Base-by-base conservation (phyloP, 2,113 vertebrate genomes). In the Petrocephalus microphthalmus region DNA sequence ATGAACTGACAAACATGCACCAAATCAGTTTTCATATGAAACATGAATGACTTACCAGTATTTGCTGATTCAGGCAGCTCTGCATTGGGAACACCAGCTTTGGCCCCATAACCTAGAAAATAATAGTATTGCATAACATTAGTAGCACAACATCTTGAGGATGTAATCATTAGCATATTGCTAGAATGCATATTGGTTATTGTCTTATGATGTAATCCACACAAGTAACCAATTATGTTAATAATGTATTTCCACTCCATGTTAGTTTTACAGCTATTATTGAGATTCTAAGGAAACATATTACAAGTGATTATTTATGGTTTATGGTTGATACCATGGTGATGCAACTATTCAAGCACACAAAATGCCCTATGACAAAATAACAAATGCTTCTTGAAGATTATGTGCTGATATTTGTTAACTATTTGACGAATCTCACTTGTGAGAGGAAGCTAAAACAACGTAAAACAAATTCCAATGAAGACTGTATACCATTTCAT, bases 51-150 rank as follows among this genome's bases (percentile, higher is more conserved):
- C 89, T 92, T 92, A 94, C 92, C 92, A 84, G 90, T 3, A 88
- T 92, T 92, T 47, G 85, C 74, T 64, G 56, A 85, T 91, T 93
- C 90, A 90, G 91, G 56, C 19, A 91, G 37, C 53, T 91, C 90
- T 90, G 90, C 91, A 54, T 91, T 91, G 33, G 89, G 74, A 84
- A 89, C 60, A 86, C 87, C 90, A 88, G 84, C 82, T 88, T 89
- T 87, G 84, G 54, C 91, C 89, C 88, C 89, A 91, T 90, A 91
- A 19, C 92, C 94, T 94, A 88, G 33, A n/a, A n/a, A n/a, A n/a
- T n/a, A n/a, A n/a, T n/a, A n/a, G n/a, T n/a, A n/a, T n/a, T n/a
- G n/a, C n/a, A n/a, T n/a, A n/a, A n/a, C n/a, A n/a, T n/a, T n/a
- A n/a, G n/a, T n/a, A n/a, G n/a, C n/a, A n/a, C n/a, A n/a, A n/a